phyloP scores from a whole-genome alignment of 2,797 vertebrate genomes.

The Cyprinodon diabolis region DNA sequence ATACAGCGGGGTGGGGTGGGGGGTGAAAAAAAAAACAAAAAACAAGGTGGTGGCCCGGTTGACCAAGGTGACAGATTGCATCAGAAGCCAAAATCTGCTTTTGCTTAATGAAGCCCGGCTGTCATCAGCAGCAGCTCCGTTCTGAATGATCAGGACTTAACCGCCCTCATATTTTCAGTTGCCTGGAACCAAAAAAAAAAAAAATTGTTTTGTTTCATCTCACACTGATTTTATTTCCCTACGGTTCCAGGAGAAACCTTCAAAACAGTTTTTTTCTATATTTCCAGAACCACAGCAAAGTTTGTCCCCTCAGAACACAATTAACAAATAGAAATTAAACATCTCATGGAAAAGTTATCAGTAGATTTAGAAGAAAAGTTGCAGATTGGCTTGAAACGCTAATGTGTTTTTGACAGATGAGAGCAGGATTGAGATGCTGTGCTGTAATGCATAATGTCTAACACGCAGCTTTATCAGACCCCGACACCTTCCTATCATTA shows the following conservation, averaged over 20 bases:
- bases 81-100: constrained; percentile 27
- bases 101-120: constrained; percentile 8
- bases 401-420: no score
- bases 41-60: constrained; percentile 16
- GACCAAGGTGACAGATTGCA: constrained; percentile 43
- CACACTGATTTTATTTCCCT: background rate
- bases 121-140: constrained; percentile 13
- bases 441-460: background rate
- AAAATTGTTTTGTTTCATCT: background rate
- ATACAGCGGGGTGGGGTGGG: constrained; percentile 9
- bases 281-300: background rate
- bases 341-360: background rate
- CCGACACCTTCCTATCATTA: no score
- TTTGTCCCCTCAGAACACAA: background rate
- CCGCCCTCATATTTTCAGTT: constrained; percentile 1
- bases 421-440: background rate
- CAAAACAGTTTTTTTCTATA: background rate
- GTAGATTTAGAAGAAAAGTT: background rate
- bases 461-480: no score
- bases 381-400: no score
- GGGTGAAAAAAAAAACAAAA: background rate
- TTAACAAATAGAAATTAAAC: no score
- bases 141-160: constrained; percentile 17
- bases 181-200: background rate
- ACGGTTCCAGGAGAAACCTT: background rate